Conservation (phyloP, 2,888 invertebrate species). For the Lithophane ornitopus region DNA sequence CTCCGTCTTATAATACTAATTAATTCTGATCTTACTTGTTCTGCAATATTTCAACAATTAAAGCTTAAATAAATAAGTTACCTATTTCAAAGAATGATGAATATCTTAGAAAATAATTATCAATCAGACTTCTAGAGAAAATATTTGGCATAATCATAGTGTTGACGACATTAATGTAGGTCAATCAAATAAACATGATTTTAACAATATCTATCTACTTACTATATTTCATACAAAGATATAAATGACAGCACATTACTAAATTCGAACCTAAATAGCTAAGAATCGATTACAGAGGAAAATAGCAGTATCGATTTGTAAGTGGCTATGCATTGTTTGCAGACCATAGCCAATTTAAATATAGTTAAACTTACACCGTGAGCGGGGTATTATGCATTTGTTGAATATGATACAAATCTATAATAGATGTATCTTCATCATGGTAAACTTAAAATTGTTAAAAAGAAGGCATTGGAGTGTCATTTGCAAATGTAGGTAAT, state of each 20-base stretch:
- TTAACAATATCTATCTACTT: neutral
- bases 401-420: neutral
- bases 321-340: neutral
- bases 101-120: neutral
- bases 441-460: neutral
- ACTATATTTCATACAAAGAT: no score
- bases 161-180: neutral
- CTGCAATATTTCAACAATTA: neutral
- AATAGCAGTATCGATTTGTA: neutral
- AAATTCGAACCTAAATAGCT: neutral
- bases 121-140: neutral
- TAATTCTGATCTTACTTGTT: neutral
- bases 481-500: neutral
- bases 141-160: neutral
- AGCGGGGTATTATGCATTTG: neutral
- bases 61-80: neutral
- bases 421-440: neutral
- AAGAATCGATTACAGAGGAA: neutral
- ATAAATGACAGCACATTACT: neutral
- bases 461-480: neutral
- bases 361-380: neutral
- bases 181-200: neutral
- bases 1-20: constrained; percentile 21
- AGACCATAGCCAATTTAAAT: constrained; percentile 3
- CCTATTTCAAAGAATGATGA: neutral